Evolutionary conservation across 2,888 invertebrate genomes (phyloP).

Genomic region (Callinectes sapidus): DNA sequence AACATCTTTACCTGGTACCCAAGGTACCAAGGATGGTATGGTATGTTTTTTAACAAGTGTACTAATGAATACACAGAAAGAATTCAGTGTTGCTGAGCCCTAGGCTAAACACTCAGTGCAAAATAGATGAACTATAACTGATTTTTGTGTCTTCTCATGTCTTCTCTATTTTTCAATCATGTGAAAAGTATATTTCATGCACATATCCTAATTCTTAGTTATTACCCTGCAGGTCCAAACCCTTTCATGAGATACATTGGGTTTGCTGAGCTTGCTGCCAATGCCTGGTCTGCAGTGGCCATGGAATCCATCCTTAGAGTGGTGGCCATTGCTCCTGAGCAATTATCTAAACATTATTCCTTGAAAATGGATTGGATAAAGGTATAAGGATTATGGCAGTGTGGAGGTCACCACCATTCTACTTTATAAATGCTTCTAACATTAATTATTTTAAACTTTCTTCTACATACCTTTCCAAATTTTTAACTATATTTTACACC

Average conservation of each 20-base stretch:
- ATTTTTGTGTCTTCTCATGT: too few relatives aligned
- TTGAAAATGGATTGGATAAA: slow-evolving; percentile 82
- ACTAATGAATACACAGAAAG: too few relatives aligned
- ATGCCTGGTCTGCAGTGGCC: slow-evolving; percentile 71
- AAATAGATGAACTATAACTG: too few relatives aligned
- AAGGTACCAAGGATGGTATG: too few relatives aligned
- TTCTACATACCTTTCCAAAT: too few relatives aligned
- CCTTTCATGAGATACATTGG: slow-evolving; percentile 69
- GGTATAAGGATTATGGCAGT: slow-evolving; percentile 74
- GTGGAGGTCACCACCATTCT: neutral
- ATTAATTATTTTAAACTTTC: neutral
- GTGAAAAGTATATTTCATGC: neutral
- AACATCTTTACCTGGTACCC: too few relatives aligned
- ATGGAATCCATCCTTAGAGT: slow-evolving; percentile 82
- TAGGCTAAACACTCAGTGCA: too few relatives aligned
- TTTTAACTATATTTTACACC: too few relatives aligned
- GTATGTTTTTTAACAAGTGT: too few relatives aligned
- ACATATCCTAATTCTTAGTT: slow-evolving; percentile 5
- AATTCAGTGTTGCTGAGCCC: too few relatives aligned
- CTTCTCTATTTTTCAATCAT: neutral
- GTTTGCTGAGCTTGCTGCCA: slow-evolving; percentile 70
- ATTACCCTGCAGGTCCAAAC: slow-evolving; percentile 54
- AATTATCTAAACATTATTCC: slow-evolving; percentile 82
- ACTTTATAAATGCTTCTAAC: neutral
- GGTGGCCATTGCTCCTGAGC: slow-evolving; percentile 86